Percentiles rank a stretch among this genome's conserved stretches.
Conservation (phyloP, 1,140 invertebrate genomes). For the Psix sp. region DNA sequence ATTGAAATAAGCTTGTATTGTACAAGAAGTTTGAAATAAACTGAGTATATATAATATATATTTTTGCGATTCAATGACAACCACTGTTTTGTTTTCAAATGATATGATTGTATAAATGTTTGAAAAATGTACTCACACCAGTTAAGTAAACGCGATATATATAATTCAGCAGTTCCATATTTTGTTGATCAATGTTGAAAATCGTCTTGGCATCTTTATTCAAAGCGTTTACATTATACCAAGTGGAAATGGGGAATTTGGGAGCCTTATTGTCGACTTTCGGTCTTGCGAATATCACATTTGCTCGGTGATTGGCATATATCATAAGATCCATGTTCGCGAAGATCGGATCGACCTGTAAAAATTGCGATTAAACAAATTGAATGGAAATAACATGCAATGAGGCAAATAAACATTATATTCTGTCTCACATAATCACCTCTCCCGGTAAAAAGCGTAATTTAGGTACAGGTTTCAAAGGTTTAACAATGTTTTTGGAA, state of each 20-base stretch:
- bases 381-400: not conserved
- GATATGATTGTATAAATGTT: slow-evolving; percentile 10
- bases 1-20: too few species aligned
- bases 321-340: slow-evolving; percentile 56
- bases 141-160: slow-evolving; percentile 70
- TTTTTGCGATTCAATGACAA: too few species aligned
- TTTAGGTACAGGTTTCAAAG: slow-evolving; percentile 40
- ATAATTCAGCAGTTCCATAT: slow-evolving; percentile 72
- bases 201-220: slow-evolving; percentile 60
- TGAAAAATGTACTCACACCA: slow-evolving; percentile 68
- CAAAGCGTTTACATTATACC: slow-evolving; percentile 66
- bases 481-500: slow-evolving; percentile 4
- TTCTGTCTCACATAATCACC: slow-evolving; percentile 25
- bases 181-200: slow-evolving; percentile 70
- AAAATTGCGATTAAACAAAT: slow-evolving; percentile 1
- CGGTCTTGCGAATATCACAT: slow-evolving; percentile 61
- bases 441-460: slow-evolving; percentile 55
- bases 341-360: slow-evolving; percentile 6
- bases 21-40: too few species aligned
- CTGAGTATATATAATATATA: too few species aligned
- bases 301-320: slow-evolving; percentile 63
- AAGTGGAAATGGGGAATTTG: slow-evolving; percentile 62
- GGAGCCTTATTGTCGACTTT: slow-evolving; percentile 71
- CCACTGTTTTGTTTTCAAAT: too few species aligned
- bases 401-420: not conserved